Evolutionary conservation across 2,113 vertebrate genomes (phyloP), one percentile per base, ranked within the genome.

Genomic region (Craseonycteris thonglongyai): DNA sequence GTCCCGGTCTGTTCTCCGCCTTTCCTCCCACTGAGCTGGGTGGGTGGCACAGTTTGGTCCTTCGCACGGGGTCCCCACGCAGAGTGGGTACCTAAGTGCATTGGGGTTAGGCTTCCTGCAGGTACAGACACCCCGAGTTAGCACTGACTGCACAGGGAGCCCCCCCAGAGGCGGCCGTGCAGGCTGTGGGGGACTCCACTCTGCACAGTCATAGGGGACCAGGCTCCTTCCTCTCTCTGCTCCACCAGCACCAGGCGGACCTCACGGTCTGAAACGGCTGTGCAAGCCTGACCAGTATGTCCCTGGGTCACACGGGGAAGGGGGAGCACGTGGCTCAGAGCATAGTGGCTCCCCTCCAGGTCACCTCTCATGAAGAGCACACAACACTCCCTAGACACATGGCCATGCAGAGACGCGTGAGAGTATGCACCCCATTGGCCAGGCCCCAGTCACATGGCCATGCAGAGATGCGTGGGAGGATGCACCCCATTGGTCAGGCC

Each of bases 211-310:
- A 0, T 1, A 4, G 0, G 19, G 42, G 65, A 18, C 88, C 33
- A 22, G 63, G 54, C 74, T 47, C 65, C 45, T 6, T 16, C 65
- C 26, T 18, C 45, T 9, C 58, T 6, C 42, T 5, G 42, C 22
- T 15, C 1, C 33, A 11, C 51, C 0, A 0, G 33, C 22, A 1
- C 72, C 45, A 4, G 4, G 1, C 7, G 3, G 45, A 58, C 45
- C 19, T 33, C 18, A 0, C 6, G 16, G 24, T 6, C 30, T 11
- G 0, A 8, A 38, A 19, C 0, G 5, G 42, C 40, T 22, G 28
- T 42, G 56, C 63, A 3, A 5, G 35, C 16, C n/a, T 3, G 14
- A 22, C 22, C 5, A 0, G 28, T 14, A 5, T 22, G 35, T 69
- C 30, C 51, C 4, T n/a, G n/a, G n/a, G n/a, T n/a, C n/a, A n/a